Conservation (phyloP, 2,888 invertebrate species). For the Herminia tarsipennalis region DNA sequence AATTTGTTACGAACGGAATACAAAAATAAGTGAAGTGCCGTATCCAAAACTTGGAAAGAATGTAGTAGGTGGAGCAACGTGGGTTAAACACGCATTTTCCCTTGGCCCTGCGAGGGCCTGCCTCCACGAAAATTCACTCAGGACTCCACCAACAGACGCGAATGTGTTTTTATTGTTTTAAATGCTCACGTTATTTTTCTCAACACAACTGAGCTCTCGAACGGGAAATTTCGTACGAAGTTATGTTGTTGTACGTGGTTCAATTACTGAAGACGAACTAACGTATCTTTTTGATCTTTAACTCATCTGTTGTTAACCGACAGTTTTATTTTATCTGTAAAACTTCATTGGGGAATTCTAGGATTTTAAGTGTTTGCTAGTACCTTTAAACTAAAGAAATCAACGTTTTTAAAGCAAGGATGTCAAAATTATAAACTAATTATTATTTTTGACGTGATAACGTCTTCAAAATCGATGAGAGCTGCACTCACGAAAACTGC, state of each 20-base stretch:
- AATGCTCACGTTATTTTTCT: constrained; percentile 77
- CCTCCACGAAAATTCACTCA: constrained; percentile 74
- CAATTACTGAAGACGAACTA: constrained; percentile 59
- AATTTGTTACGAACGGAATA: not conserved
- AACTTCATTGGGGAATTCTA: constrained; percentile 19
- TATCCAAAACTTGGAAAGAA: constrained; percentile 43
- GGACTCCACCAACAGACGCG: constrained; percentile 65
- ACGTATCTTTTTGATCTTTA: constrained; percentile 41
- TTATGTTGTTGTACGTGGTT: constrained; percentile 65
- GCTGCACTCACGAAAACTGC: too few relatives aligned
- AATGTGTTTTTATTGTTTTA: constrained; percentile 80
- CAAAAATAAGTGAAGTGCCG: constrained; percentile 23
- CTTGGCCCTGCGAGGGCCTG: constrained; percentile 38
- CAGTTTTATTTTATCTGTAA: constrained; percentile 35
- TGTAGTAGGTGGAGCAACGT: constrained; percentile 21
- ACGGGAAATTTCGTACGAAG: constrained; percentile 62
- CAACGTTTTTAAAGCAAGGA: too few relatives aligned
- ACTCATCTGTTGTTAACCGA: constrained; percentile 29
- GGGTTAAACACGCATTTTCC: constrained; percentile 52
- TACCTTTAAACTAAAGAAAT: too few relatives aligned
- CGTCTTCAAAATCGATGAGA: too few relatives aligned
- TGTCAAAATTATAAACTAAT: too few relatives aligned
- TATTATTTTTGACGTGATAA: too few relatives aligned
- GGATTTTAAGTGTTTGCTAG: too few relatives aligned
- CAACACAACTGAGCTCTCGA: constrained; percentile 55